phyloP scores from a whole-genome alignment of 2,888 invertebrate genomes.

The Exephanes ischioxanthus region DNA sequence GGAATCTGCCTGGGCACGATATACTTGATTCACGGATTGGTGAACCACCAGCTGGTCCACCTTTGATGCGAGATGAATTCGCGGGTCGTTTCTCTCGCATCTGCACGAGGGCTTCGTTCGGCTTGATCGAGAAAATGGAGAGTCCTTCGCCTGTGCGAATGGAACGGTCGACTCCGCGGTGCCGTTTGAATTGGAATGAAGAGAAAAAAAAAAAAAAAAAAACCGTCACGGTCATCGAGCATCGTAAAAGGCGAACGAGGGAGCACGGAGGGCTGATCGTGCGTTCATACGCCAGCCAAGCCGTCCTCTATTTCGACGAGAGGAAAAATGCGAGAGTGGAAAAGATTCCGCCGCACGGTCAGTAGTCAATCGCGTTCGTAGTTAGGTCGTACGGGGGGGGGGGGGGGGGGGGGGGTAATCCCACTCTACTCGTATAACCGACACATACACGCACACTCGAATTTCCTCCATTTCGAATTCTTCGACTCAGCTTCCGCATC shows the following conservation, averaged over 20 bases:
- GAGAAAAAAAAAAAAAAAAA: background rate
- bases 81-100: background rate
- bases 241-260: slow-evolving; percentile 3
- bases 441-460: background rate
- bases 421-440: background rate
- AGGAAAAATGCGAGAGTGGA: slow-evolving; percentile 1
- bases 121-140: background rate
- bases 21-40: too few relatives aligned
- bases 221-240: slow-evolving; percentile 5
- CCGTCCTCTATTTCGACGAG: background rate
- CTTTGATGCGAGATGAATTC: background rate
- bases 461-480: slow-evolving; percentile 13
- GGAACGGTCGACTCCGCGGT: background rate
- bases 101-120: background rate
- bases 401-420: background rate
- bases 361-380: background rate
- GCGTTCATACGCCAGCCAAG: background rate
- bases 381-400: background rate
- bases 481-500: slow-evolving; percentile 1
- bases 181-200: background rate
- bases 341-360: background rate
- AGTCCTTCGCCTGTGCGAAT: slow-evolving; percentile 3
- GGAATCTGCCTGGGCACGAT: background rate
- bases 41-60: background rate
- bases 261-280: background rate